Base-by-base conservation (phyloP, 2,113 vertebrate genomes). In the Hippoglossus stenolepis region DNA sequence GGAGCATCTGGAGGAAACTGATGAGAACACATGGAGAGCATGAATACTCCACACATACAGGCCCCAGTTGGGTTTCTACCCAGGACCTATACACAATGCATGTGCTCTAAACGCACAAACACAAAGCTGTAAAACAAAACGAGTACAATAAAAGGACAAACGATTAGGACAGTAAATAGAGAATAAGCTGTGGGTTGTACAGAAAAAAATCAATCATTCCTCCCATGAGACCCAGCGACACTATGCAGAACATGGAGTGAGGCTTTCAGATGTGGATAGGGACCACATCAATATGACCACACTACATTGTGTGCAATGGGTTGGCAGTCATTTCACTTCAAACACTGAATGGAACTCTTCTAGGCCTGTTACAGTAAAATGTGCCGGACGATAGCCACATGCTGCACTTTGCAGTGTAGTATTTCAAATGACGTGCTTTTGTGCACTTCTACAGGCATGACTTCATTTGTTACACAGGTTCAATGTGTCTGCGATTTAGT, bases 241-340 rank as follows among this genome's bases (percentile, higher is more conserved):
- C 49, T 26, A 47, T 4, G 0, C 24, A 47, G 17, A 10, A 38
- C 15, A 11, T 28, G 40, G 51, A 26, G 26, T 56, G 59, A 73
- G n/a, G 14, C 15, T 38, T 40, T 5, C 28, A 13, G 53, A 59
- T 70, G 26, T 65, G 58, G 11, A 65, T 18, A 21, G 40, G 15
- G 8, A 13, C 31, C 65, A 75, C 60, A 75, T 75, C 23, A 64
- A 31, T 65, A 40, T 51, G 43, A 75, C 71, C 65, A 65, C 71
- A 75, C 38, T 38, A 15, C 65, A 63, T 5, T 62, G 47, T 51
- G 18, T 45, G 9, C 40, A 45, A 31, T 54, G 51, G 20, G 20
- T n/a, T n/a, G 20, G 51, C 51, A 54, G 51, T 54, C 51, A 54
- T 11, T 21, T n/a, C 18, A 20, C 51, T 10, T 54, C 51, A 20